Evolutionary conservation across 2,113 vertebrate genomes (phyloP), one percentile per base, ranked within the genome.

Genomic region (Sorex araneus): DNA sequence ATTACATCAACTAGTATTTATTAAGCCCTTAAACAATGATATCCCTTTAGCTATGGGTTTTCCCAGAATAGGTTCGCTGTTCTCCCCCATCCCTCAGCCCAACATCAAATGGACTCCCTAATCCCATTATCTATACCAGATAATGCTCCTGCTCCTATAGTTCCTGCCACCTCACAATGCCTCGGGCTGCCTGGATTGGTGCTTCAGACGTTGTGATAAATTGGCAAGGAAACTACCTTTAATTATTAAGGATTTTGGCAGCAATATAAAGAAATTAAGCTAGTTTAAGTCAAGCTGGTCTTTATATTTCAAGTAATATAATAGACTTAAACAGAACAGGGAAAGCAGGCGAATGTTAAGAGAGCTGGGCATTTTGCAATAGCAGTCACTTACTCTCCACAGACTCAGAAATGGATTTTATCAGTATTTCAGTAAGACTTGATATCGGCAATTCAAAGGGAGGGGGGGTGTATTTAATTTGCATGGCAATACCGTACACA

Each of bases 251-350:
- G 34, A 6, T 50, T 63, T 36, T 2, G 84, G 67, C 10, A 71
- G 28, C 4, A 63, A 15, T 67, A 8, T 36, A 78, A 47, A 43
- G 81, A 80, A 63, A 90, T 45, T 73, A 73, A 83, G 30, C 60
- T 87, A 34, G 18, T 43, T 71, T 75, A 57, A 30, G 30, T 86
- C 25, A 82, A 60, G 30, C 86, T 47, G 50, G 54, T 71, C 77
- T 87, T 90, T 36, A 84, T 81, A 67, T 84, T 93, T 69, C 30
- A 60, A 82, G 34, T 4, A 76, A 81, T 27, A 47, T 78, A 71
- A 79, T 70, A 34, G 23, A 77, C 40, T 80, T 47, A 57, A 69
- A 54, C 69, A 69, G 71, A 80, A 28, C 71, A 64, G 30, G 28
- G 75, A 47, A 80, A 80, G 4, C 12, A 23, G 25, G 63, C 36